Percentiles rank a stretch among this genome's conserved stretches.
Conservation (phyloP, 2,888 invertebrate genomes). For the Troides oblongomaculatus region DNA sequence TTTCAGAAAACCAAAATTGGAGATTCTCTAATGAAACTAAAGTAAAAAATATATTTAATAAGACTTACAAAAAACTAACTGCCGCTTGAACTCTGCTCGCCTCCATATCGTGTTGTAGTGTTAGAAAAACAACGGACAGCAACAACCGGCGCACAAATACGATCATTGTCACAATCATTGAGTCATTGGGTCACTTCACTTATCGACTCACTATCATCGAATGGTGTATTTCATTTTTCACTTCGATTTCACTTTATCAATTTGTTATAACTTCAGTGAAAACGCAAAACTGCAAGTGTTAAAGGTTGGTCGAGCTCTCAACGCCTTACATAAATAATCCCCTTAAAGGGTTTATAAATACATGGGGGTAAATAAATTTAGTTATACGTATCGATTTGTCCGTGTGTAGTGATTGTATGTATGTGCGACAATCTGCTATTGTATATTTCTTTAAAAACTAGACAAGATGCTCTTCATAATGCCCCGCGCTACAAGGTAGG, state of each 20-base stretch:
- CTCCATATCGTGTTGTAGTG: constrained; percentile 41
- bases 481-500: background rate
- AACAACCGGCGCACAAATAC: constrained; percentile 40
- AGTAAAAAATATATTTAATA: background rate
- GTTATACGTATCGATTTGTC: constrained; percentile 24
- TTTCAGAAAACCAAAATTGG: no score
- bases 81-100: constrained; percentile 65
- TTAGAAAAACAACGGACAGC: constrained; percentile 41
- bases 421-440: background rate
- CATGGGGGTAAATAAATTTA: constrained; percentile 28
- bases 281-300: constrained; percentile 27
- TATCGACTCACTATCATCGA: constrained; percentile 12
- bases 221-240: constrained; percentile 16
- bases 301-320: constrained; percentile 20
- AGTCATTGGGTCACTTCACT: constrained; percentile 1
- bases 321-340: constrained; percentile 34
- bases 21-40: background rate
- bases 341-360: constrained; percentile 34
- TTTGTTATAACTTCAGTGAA: constrained; percentile 8
- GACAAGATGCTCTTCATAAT: background rate
- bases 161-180: constrained; percentile 42
- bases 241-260: constrained; percentile 2
- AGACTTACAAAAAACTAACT: constrained; percentile 70
- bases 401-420: constrained; percentile 27
- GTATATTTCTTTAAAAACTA: background rate